Evolutionary conservation across 2,888 invertebrate species (phyloP), one percentile per base, ranked within the genome.

Genomic region (Ectobius pallidus): DNA sequence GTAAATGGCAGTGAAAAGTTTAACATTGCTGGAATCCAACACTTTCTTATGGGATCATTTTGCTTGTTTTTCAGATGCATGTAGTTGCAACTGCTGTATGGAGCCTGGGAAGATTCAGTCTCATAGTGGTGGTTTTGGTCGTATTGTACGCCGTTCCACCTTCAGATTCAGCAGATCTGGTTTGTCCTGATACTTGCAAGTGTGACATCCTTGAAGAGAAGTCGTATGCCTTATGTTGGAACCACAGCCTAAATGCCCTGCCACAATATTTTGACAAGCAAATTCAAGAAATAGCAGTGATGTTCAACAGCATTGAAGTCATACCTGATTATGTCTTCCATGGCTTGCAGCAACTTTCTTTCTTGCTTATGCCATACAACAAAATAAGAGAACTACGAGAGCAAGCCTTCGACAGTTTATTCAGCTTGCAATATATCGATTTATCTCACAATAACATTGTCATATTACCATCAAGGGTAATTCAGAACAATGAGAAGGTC

Each of bases 61-160:
- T n/a, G n/a, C n/a, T n/a, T n/a, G n/a, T 27, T 14, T 55, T 58
- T 58, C 58, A 58, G 58, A 58, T 58, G 58, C 27, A 14, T 16
- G 1, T 58, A 30, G 14, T 30, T 30, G 30, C 32, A 58, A 30
- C 30, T 58, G 6, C 18, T n/a, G 6, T 30, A 1, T 32, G 27
- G 2, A 11, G n/a, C 30, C n/a, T n/a, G 1, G 30, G 58, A 58
- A 30, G 14, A 6, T 25, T 20, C 25, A 25, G 2, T 25, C 11
- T 9, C 25, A 14, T 22, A 3, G 22, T 52, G 25, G 25, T 52
- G 11, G 11, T 58, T 30, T 22, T n/a, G 22, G 30, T 58, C 4
- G 9, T 22, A 27, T 27, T 55, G 22, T 14, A 46, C 46, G 27
- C 6, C 2, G 16, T 55, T 55, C 27, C 22, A 4, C 55, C 25